phyloP scores from a whole-genome alignment of 1,140 invertebrate genomes.

The Lepidurus packardi region DNA sequence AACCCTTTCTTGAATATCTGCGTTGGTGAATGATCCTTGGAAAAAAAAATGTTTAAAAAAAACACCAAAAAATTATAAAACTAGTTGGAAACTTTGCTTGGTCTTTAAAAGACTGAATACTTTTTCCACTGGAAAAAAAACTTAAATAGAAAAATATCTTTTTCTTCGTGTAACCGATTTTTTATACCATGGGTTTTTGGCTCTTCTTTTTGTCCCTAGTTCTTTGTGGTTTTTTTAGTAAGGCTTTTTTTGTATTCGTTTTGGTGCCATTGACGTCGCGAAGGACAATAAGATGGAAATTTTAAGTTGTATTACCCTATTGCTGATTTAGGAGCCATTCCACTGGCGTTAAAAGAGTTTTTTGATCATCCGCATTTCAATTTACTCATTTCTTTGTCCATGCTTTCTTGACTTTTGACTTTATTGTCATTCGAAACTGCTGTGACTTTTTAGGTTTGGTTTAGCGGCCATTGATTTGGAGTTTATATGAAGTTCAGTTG shows the following conservation, averaged over 20 bases:
- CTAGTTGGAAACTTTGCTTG: neutral
- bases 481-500: neutral
- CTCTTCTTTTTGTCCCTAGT: neutral
- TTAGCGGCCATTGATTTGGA: constrained; percentile 12
- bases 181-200: neutral
- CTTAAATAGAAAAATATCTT: neutral
- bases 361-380: neutral
- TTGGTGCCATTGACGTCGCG: no score
- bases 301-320: neutral
- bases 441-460: constrained; percentile 3
- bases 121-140: neutral
- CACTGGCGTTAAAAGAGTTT: neutral
- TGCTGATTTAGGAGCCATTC: neutral
- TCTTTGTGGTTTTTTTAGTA: neutral
- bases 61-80: neutral
- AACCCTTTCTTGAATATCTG: constrained; percentile 19
- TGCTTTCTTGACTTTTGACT: constrained; percentile 13
- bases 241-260: neutral
- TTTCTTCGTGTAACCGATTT: constrained; percentile 1
- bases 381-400: constrained; percentile 6
- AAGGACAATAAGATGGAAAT: neutral
- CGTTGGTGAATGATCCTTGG: constrained; percentile 21
- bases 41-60: neutral
- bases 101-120: neutral
- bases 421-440: constrained; percentile 21